Conservation (phyloP, 1,140 invertebrate genomes). For the Caenorhabditis elegans region DNA sequence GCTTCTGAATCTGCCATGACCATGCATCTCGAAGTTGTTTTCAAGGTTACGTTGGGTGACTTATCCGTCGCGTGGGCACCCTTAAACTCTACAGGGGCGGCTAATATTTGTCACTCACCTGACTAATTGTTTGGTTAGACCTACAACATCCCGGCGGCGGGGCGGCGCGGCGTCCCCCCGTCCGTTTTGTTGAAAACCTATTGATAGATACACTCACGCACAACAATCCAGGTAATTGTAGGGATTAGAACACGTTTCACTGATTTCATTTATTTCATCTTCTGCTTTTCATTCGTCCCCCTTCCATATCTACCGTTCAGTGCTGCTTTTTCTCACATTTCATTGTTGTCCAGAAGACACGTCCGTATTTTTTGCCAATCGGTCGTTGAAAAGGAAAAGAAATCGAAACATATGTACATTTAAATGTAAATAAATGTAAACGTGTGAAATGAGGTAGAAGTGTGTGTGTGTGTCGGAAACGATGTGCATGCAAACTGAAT, state of each 20-base stretch:
- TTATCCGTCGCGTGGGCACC: conserved; percentile 22
- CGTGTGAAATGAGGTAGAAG: conserved; percentile 32
- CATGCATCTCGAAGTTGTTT: background rate
- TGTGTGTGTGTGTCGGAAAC: background rate
- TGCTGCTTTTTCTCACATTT: background rate
- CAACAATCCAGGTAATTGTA: conserved; percentile 19
- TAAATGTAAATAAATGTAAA: conserved; percentile 33
- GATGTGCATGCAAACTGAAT: conserved; percentile 11
- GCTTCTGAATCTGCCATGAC: too few species aligned
- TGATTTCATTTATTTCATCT: too few species aligned
- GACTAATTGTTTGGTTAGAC: conserved; percentile 31
- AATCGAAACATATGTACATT: conserved; percentile 32
- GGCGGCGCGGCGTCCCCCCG: conserved; percentile 16
- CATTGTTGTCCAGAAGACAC: conserved; percentile 10
- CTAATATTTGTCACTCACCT: conserved; percentile 32
- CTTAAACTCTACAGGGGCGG: conserved; percentile 2
- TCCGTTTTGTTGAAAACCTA: conserved; percentile 20
- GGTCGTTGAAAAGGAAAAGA: conserved; percentile 11
- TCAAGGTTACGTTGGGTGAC: background rate
- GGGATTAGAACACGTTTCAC: conserved; percentile 32
- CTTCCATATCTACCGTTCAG: too few species aligned
- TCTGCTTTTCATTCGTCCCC: conserved; percentile 1
- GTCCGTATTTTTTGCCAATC: background rate
- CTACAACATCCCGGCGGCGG: conserved; percentile 28
- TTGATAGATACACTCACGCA: conserved; percentile 27